Evolutionary conservation across 2,797 vertebrate genomes (phyloP).

Genomic region (Myoxocephalus aenaeus): DNA sequence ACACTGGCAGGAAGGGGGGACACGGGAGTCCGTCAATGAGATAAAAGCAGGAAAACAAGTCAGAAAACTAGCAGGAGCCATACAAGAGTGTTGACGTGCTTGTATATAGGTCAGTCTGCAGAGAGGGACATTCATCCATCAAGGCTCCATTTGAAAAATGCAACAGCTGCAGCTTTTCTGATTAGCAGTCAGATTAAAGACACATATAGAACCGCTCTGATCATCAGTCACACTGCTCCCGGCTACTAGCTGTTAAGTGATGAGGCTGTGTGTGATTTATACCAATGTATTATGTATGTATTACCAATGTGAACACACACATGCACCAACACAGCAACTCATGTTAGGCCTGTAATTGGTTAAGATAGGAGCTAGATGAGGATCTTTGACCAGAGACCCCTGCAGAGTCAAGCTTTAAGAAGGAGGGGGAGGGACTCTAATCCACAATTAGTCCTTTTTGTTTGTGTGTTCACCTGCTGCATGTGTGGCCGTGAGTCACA

Average conservation of each 20-base stretch:
- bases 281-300: neutral
- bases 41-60: slow-evolving; percentile 31
- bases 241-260: neutral
- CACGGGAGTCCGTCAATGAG: slow-evolving; percentile 25
- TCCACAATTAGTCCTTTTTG: slow-evolving; percentile 29
- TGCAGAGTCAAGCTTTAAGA: slow-evolving; percentile 6
- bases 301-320: slow-evolving; percentile 45
- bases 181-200: slow-evolving; percentile 48
- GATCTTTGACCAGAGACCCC: slow-evolving; percentile 41
- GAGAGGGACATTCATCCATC: slow-evolving; percentile 60
- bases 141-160: slow-evolving; percentile 53
- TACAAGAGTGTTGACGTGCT: slow-evolving; percentile 12
- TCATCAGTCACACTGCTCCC: slow-evolving; percentile 31
- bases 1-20: neutral
- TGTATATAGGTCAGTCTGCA: slow-evolving; percentile 65
- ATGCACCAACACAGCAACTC: slow-evolving; percentile 19
- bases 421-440: neutral
- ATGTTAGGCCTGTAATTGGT: slow-evolving; percentile 38
- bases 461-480: slow-evolving; percentile 23
- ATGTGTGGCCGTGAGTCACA: neutral
- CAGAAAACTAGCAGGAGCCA: slow-evolving; percentile 8
- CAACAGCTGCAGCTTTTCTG: slow-evolving; percentile 45
- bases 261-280: slow-evolving; percentile 1
- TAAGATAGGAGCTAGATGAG: slow-evolving; percentile 23
- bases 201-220: slow-evolving; percentile 30